Percentiles rank a stretch among this genome's conserved stretches.
Evolutionary conservation across 2,888 invertebrate genomes (phyloP).

Genomic region (Colletes collaris): DNA sequence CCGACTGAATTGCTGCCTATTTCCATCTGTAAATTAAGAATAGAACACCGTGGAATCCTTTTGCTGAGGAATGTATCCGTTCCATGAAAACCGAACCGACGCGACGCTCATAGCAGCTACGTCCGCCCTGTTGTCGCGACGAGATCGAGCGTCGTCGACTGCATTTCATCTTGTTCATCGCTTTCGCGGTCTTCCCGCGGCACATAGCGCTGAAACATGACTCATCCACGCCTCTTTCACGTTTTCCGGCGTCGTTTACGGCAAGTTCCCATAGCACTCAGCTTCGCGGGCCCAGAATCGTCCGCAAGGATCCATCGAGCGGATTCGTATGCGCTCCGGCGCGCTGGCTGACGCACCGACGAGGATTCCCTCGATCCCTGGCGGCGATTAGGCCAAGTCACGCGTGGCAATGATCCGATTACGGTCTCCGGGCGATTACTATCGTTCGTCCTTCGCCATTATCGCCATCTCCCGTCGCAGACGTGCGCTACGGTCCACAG

Average conservation of each 20-base stretch:
- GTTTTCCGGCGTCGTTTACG: neutral
- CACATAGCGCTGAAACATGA: conserved; percentile 3
- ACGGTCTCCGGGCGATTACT: conserved; percentile 46
- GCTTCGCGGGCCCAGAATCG: neutral
- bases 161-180: conserved; percentile 6
- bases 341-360: conserved; percentile 48
- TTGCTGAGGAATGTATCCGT: neutral
- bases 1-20: too few relatives aligned
- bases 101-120: conserved; percentile 45
- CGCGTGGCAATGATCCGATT: conserved; percentile 60
- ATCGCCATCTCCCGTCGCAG: conserved; percentile 25
- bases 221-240: conserved; percentile 15
- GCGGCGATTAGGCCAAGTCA: conserved; percentile 47
- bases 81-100: conserved; percentile 50
- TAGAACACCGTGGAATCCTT: too few relatives aligned
- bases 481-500: conserved; percentile 6
- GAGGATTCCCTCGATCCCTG: conserved; percentile 51
- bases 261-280: neutral
- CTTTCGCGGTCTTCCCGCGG: conserved; percentile 6
- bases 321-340: conserved; percentile 20
- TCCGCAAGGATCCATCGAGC: neutral
- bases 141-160: neutral
- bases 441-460: conserved; percentile 44
- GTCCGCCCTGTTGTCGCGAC: conserved; percentile 14
- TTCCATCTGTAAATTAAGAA: too few relatives aligned